Evolutionary conservation across 2,888 invertebrate genomes (phyloP).

Genomic region (Caenorhabditis sulstoni): DNA sequence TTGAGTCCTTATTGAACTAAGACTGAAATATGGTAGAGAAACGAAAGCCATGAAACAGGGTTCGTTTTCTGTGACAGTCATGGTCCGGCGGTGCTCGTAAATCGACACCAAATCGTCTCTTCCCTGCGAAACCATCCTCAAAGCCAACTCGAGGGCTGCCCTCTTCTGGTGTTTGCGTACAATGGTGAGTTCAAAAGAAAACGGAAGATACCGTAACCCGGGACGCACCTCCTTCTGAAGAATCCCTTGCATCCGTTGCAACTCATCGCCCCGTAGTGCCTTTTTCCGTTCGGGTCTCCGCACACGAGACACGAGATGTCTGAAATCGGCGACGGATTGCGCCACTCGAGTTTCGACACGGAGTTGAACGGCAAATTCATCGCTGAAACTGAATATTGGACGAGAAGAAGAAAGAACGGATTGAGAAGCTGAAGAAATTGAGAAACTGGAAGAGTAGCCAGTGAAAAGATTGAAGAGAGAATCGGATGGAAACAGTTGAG

Average conservation of each 20-base stretch:
- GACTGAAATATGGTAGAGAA: no score
- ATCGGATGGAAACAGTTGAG: no score
- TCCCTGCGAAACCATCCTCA: no score
- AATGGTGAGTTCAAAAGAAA: not conserved
- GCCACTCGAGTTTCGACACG: slow-evolving; percentile 16
- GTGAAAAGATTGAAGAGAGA: not conserved
- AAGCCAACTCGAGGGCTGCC: no score
- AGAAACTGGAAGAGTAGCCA: not conserved
- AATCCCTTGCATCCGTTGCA: slow-evolving; percentile 67
- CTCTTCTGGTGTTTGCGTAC: no score
- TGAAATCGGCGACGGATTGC: slow-evolving; percentile 24
- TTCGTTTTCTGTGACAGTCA: no score
- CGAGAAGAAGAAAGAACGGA: no score
- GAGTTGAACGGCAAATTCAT: slow-evolving; percentile 23
- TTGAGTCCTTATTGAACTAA: no score
- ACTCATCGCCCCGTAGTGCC: slow-evolving; percentile 59
- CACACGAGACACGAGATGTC: slow-evolving; percentile 52
- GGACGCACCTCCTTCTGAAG: slow-evolving; percentile 51
- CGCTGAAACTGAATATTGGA: no score
- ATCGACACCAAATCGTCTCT: no score
- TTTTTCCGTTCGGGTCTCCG: slow-evolving; percentile 56
- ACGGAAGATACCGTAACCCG: not conserved
- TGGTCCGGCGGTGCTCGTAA: no score
- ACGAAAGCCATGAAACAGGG: no score
- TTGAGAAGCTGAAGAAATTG: not conserved